Base-by-base conservation (phyloP, 2,113 vertebrate species). In the Sisor rabdophorus region DNA sequence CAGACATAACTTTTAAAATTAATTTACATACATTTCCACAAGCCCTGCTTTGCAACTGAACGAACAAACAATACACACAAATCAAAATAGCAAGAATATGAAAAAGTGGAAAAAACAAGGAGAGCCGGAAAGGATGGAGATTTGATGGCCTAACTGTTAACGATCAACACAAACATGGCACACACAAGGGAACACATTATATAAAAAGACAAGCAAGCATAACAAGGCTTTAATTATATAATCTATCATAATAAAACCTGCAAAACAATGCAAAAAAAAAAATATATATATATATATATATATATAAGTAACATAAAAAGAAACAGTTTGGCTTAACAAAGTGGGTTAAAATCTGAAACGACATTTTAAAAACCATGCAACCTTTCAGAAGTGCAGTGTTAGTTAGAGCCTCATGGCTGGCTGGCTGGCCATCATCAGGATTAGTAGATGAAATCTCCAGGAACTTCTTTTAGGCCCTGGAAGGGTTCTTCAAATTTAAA, bases 401-500 rank as follows among this genome's bases (percentile, higher is more conserved):
- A 63, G 73, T 40, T 74, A 60, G 65, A 70, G 71, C 64, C 48
- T 56, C 65, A 44, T 47, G 22, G 61, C 59, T 73, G 36, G 61
- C 59, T 73, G 36, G 7, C 30, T 67, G 72, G 63, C 22, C 54
- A 2, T 12, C 20, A 12, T 5, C 36, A 10, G 81, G 80, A 76
- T 95, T 89, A 96, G 88, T 92, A 96, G 88, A 96, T 95, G 87
- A 95, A 95, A 84, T 96, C 94, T 85, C 94, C 95, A 3, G 93
- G 91, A 81, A 97, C 89, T 85, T 95, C 94, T 88, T 95, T 93
- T 77, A 96, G 88, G 53, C 84, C 76, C 1, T 84, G 84, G 79
- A 95, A 91, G 11, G 95, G 93, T 81, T 95, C 93, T 87, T 97
- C 94, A 79, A 95, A 97, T 85, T 94, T 95, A 90, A 98, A 97